Evolutionary conservation across 2,888 invertebrate species (phyloP).

Genomic region (Drosophila putrida): DNA sequence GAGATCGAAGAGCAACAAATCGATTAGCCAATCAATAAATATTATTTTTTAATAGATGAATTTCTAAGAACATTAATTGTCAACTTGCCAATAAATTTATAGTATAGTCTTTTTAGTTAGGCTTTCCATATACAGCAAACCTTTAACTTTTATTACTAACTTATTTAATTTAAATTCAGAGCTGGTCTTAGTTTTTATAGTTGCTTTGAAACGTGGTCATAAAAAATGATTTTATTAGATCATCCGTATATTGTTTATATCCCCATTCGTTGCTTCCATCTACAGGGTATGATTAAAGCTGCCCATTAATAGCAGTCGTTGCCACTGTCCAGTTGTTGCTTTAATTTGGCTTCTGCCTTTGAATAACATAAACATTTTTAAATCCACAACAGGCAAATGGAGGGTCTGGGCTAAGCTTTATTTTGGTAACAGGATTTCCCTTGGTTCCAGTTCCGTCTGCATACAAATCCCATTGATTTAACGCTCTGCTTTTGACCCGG

Average conservation of each 20-base stretch:
- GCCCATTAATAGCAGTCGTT: constrained; percentile 63
- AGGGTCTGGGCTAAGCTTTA: background rate
- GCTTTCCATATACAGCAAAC: background rate
- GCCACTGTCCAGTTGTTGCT: constrained; percentile 32
- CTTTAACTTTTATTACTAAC: background rate
- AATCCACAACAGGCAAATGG: background rate
- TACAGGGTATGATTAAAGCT: constrained; percentile 39
- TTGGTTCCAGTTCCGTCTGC: constrained; percentile 22
- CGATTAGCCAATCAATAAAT: too few relatives aligned
- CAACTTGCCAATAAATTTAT: background rate
- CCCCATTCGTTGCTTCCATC: background rate
- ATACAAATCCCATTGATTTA: constrained; percentile 16
- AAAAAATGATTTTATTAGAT: background rate
- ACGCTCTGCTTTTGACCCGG: constrained; percentile 6
- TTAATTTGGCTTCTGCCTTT: constrained; percentile 27
- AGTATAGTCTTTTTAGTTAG: background rate
- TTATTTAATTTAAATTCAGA: background rate
- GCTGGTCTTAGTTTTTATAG: background rate
- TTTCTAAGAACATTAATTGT: background rate
- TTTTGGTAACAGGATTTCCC: constrained; percentile 6
- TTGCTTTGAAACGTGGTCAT: background rate
- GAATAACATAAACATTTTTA: constrained; percentile 3
- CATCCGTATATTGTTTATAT: background rate
- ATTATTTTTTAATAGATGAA: too few relatives aligned
- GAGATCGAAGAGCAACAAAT: too few relatives aligned